These are phyloP conservation scores for Mionectes macconnelli DNA, from an alignment of 2,113 vertebrate species.

Conservation along the genomic window DNA sequence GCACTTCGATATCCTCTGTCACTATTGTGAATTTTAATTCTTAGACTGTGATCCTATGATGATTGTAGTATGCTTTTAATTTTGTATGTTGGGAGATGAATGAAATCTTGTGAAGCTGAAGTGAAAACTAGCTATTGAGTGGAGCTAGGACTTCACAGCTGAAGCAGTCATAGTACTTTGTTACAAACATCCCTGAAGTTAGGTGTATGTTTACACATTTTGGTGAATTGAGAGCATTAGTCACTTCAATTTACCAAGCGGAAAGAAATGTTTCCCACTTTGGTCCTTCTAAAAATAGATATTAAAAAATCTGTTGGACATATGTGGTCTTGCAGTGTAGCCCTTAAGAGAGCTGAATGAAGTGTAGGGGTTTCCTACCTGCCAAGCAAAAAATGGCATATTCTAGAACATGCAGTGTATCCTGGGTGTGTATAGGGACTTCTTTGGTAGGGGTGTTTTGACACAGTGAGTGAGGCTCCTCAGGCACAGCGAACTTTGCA, in stretches of 20 bases:
- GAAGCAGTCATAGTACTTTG: neutral
- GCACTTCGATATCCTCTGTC: neutral
- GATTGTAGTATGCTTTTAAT: neutral
- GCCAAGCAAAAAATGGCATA: neutral
- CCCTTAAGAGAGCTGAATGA: neutral
- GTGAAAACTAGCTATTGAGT: neutral
- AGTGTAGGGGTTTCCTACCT: slow-evolving; percentile 25
- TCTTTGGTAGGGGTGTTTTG: neutral
- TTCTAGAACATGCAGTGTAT: neutral
- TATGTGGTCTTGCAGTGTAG: slow-evolving; percentile 9
- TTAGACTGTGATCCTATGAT: neutral
- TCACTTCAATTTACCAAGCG: slow-evolving; percentile 14
- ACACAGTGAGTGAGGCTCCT: neutral
- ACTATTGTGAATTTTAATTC: neutral
- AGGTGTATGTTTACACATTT: slow-evolving; percentile 25
- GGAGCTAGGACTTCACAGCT: neutral
- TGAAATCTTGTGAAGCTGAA: neutral
- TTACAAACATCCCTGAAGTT: neutral
- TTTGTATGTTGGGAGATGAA: neutral
- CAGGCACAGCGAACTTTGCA: neutral
- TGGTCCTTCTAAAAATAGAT: slow-evolving; percentile 50
- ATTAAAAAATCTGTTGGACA: slow-evolving; percentile 55
- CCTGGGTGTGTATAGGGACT: neutral
- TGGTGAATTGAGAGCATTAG: slow-evolving; percentile 7
- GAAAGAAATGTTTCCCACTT: slow-evolving; percentile 51